Evolutionary conservation across 2,113 vertebrate species (phyloP), one percentile per base, ranked within the genome.

Genomic region (Cololabis saira): DNA sequence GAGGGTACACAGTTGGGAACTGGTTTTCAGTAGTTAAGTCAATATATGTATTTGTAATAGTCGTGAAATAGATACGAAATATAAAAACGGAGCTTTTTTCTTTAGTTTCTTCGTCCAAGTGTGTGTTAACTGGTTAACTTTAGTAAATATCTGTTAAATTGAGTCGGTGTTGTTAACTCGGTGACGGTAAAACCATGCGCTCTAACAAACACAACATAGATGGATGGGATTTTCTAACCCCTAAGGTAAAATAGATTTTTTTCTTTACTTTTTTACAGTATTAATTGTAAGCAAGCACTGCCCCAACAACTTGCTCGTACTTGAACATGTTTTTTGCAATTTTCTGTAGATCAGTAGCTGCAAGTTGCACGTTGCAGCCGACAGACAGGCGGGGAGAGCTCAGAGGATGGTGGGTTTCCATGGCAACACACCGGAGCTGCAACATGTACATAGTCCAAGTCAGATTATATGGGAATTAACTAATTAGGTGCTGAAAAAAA

Each of bases 331-430:
- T 12, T 43, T 43, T 13, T 15, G 33, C 33, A 37, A 37, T 47
- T 76, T 30, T 58, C 0, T 53, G 21, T 70, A 94, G 92, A 85
- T 92, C 19, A 90, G 81, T 80, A 89, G 85, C 49, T 92, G 90
- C 72, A 92, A 86, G 58, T 66, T 91, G 68, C 91, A 90, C 62
- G 42, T 79, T 2, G 73, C 81, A 33, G 58, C 67, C 6, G 73
- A 75, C 65, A 92, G 84, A 37, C 73, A 86, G 1, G 65, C 78
- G 1, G 87, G 88, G 1, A 79, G 49, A 80, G 40, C 13, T 21
- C 80, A 80, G 15, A 74, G 19, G 40, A 67, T 60, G 67, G 93
- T 93, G 81, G n/a, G n/a, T n/a, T n/a, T n/a, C n/a, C n/a, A n/a
- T n/a, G n/a, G n/a, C n/a, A n/a, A n/a, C n/a, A n/a, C n/a, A n/a